phyloP scores from a whole-genome alignment of 2,113 vertebrate species.

The Cyprinodon variegatus region DNA sequence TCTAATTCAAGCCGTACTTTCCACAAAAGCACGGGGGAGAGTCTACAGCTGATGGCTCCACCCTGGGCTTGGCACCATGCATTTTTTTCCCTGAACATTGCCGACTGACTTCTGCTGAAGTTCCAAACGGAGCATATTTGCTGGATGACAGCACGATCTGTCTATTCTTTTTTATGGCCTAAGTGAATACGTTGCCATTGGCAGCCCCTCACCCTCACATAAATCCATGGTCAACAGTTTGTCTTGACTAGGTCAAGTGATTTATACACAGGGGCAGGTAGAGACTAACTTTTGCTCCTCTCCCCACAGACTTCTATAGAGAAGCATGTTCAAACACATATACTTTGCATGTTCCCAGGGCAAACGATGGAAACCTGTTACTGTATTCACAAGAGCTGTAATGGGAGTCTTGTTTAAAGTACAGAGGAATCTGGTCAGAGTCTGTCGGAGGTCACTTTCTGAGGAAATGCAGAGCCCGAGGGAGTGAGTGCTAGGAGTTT shows the following conservation, averaged over 20 bases:
- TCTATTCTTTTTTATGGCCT: slow-evolving; percentile 68
- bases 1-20: slow-evolving; percentile 59
- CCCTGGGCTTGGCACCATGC: slow-evolving; percentile 69
- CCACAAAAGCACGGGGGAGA: slow-evolving; percentile 51
- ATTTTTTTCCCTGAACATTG: slow-evolving; percentile 54
- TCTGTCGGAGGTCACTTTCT: slow-evolving; percentile 63
- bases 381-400: slow-evolving; percentile 65
- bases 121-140: slow-evolving; percentile 74
- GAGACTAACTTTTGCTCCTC: slow-evolving; percentile 34
- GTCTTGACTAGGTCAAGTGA: slow-evolving; percentile 75
- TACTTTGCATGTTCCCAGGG: slow-evolving; percentile 37
- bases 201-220: slow-evolving; percentile 60
- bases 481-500: slow-evolving; percentile 46
- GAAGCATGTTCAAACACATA: slow-evolving; percentile 45
- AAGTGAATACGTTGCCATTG: slow-evolving; percentile 69
- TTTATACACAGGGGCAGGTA: slow-evolving; percentile 68
- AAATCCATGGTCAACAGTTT: slow-evolving; percentile 70
- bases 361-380: slow-evolving; percentile 65
- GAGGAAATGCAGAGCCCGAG: slow-evolving; percentile 71
- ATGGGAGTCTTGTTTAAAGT: slow-evolving; percentile 79
- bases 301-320: slow-evolving; percentile 38
- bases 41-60: slow-evolving; percentile 68
- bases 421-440: slow-evolving; percentile 69
- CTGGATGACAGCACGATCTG: slow-evolving; percentile 66
- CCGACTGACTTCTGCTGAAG: slow-evolving; percentile 47